Conservation (phyloP, 2,888 invertebrate genomes). For the Chrysolina americana region DNA sequence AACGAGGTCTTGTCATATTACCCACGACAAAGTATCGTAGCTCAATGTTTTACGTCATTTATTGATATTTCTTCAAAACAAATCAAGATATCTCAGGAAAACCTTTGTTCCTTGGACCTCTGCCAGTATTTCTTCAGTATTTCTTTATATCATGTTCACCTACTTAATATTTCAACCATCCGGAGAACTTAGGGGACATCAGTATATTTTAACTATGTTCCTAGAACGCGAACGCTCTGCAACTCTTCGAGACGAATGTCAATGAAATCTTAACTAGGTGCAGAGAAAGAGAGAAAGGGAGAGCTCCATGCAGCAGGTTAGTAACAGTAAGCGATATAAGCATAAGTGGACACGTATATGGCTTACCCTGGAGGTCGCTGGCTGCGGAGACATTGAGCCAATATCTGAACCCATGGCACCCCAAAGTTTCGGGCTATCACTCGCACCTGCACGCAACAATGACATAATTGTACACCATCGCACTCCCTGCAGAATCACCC, state of each 20-base stretch:
- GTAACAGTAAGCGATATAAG: slow-evolving; percentile 62
- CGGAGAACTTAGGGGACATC: too few species aligned
- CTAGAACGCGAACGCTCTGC: neutral
- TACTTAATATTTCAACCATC: too few species aligned
- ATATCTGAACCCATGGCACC: slow-evolving; percentile 72
- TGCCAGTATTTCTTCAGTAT: too few species aligned
- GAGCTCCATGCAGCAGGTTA: slow-evolving; percentile 55
- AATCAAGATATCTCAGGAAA: too few species aligned
- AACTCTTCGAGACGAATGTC: neutral
- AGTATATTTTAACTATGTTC: neutral
- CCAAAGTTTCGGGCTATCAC: slow-evolving; percentile 73
- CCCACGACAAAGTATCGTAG: too few species aligned
- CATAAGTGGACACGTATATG: slow-evolving; percentile 63
- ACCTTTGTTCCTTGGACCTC: too few species aligned
- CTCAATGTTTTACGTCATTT: too few species aligned
- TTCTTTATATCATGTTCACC: too few species aligned
- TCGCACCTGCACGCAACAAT: slow-evolving; percentile 72
- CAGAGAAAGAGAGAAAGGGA: neutral
- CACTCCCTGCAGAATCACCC: slow-evolving; percentile 62
- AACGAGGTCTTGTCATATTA: too few species aligned
- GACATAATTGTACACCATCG: slow-evolving; percentile 57
- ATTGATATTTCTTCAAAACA: too few species aligned
- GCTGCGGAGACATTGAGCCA: slow-evolving; percentile 72
- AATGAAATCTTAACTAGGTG: slow-evolving; percentile 9
- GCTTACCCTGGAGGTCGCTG: slow-evolving; percentile 77